Percentiles rank a stretch among this genome's conserved stretches.
Evolutionary conservation across 2,797 vertebrate genomes (phyloP).

Genomic region (Dermochelys coriacea): DNA sequence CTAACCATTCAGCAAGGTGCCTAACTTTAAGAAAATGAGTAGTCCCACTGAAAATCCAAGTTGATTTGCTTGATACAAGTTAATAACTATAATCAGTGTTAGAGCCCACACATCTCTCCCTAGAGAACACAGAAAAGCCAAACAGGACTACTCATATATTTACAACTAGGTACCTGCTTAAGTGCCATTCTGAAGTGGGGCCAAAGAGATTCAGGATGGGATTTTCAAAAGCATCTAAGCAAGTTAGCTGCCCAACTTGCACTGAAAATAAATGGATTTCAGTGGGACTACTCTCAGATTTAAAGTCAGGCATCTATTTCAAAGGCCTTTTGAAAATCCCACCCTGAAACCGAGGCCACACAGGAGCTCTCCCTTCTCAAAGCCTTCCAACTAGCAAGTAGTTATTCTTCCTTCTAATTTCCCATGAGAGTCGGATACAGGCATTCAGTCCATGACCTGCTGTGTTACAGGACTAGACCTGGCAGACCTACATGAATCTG

Average conservation of each 20-base stretch:
- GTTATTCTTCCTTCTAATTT: background rate
- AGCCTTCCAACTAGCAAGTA: background rate
- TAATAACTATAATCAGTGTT: background rate
- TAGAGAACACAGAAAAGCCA: background rate
- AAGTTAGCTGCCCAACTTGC: background rate
- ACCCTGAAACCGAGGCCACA: background rate
- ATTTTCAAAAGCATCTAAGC: constrained; percentile 30
- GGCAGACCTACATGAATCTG: background rate
- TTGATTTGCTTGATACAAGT: constrained; percentile 22
- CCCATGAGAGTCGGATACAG: background rate
- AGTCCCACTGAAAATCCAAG: background rate
- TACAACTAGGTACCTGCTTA: background rate
- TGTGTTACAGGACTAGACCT: background rate
- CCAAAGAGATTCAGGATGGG: background rate
- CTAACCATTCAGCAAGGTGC: background rate
- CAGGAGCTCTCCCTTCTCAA: background rate
- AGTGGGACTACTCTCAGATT: background rate
- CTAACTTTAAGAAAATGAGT: rapidly evolving
- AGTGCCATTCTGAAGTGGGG: background rate
- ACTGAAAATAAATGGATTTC: constrained; percentile 21
- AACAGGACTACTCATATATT: background rate
- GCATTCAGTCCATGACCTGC: background rate
- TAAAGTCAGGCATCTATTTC: background rate
- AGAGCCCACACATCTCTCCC: background rate
- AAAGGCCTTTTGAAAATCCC: constrained; percentile 17